A percentile compares a stretch with the other conserved stretches of the same genome.
Conservation (phyloP, 37 sponge, comb jelly and placozoan genomes). For the Chondrosia reniformis region DNA sequence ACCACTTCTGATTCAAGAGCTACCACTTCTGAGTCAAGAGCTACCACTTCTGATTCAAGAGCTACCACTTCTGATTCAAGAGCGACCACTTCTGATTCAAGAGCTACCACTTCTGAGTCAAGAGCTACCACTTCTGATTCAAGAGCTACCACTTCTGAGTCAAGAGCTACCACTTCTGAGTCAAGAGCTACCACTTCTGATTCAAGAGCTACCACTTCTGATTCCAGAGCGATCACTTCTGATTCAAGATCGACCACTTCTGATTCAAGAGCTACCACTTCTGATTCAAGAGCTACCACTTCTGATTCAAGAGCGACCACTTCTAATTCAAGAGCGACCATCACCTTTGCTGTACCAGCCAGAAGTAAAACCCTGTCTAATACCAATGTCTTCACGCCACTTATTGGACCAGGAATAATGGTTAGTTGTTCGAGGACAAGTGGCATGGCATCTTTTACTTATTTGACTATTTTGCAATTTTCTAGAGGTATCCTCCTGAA, state of each 20-base stretch:
- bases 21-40: neutral
- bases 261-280: neutral
- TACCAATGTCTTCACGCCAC: neutral
- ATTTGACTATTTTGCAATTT: neutral
- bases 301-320: neutral
- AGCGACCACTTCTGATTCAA: neutral
- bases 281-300: no score
- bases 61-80: neutral
- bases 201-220: neutral
- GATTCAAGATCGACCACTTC: no score
- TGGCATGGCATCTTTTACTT: neutral
- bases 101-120: neutral
- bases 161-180: neutral
- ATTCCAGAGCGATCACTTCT: neutral
- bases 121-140: neutral
- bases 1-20: neutral
- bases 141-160: neutral
- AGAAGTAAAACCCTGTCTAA: neutral
- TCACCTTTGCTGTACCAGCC: neutral
- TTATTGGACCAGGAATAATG: constrained; percentile 17
- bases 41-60: neutral
- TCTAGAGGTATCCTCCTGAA: neutral
- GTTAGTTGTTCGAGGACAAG: no score
- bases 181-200: neutral
- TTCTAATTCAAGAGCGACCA: neutral